These are phyloP conservation scores for Sussaba pulchella DNA, from an alignment of 2,888 invertebrate genomes.

Conservation along the genomic window DNA sequence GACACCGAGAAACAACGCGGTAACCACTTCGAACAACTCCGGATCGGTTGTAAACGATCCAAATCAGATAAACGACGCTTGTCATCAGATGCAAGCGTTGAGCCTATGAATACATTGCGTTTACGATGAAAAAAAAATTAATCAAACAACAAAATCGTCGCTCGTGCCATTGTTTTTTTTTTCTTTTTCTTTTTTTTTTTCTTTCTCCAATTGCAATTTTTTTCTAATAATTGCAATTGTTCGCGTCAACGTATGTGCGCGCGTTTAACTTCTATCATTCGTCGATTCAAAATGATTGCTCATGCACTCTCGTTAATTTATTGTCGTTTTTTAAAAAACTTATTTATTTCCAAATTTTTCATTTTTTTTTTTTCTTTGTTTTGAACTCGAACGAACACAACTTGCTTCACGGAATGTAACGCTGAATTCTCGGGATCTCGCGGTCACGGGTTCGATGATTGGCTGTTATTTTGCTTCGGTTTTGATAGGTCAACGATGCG, in stretches of 20 bases:
- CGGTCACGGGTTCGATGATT: slow-evolving; percentile 9
- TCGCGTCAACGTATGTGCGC: background rate
- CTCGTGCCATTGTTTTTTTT: slow-evolving; percentile 23
- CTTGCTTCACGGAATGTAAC: slow-evolving; percentile 1
- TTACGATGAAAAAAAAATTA: background rate
- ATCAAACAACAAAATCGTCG: too few species aligned
- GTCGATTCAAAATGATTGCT: background rate
- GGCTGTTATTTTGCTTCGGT: background rate
- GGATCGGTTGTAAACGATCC: slow-evolving; percentile 70
- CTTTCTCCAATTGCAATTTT: background rate
- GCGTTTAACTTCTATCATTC: too few species aligned
- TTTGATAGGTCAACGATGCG: background rate
- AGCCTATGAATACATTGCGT: slow-evolving; percentile 73
- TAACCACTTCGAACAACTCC: slow-evolving; percentile 12
- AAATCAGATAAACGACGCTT: slow-evolving; percentile 79
- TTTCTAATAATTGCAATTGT: slow-evolving; percentile 17
- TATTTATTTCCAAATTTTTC: too few species aligned
- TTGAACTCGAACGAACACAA: background rate
- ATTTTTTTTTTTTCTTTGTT: background rate
- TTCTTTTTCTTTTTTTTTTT: background rate
- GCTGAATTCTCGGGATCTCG: background rate
- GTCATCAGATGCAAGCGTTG: slow-evolving; percentile 83
- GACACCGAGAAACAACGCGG: slow-evolving; percentile 76
- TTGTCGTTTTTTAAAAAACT: background rate
- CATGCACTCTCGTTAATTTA: slow-evolving; percentile 3